These are phyloP conservation scores for Damaliscus lunatus DNA, from an alignment of 2,113 vertebrate genomes.

Conservation along the genomic window DNA sequence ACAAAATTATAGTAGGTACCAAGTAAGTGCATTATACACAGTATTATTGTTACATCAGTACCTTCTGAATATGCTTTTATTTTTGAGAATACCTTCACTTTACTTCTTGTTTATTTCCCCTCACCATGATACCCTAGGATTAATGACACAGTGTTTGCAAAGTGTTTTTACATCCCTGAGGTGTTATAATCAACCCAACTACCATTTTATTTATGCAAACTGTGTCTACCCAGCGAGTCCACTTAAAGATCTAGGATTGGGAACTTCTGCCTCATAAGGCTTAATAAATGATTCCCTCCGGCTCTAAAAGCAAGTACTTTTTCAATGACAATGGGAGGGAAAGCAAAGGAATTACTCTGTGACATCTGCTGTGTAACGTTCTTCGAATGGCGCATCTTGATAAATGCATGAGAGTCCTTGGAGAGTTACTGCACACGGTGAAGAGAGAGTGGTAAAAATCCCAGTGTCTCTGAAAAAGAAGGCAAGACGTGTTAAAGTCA, in stretches of 20 bases:
- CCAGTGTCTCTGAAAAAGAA: constrained; percentile 83
- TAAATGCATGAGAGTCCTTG: constrained; percentile 92
- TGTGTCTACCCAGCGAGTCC: constrained; percentile 36
- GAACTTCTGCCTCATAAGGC: constrained; percentile 21
- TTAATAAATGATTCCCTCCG: constrained; percentile 89
- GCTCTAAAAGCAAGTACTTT: constrained; percentile 92
- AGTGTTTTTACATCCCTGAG: constrained; percentile 54
- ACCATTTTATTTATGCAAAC: constrained; percentile 61
- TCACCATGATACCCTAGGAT: constrained; percentile 13
- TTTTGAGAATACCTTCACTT: constrained; percentile 46
- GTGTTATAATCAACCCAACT: constrained; percentile 53
- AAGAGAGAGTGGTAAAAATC: constrained; percentile 94
- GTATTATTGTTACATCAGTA: neutral
- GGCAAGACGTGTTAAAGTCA: neutral
- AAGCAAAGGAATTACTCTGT: constrained; percentile 83
- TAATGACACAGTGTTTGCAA: constrained; percentile 34
- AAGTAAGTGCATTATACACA: neutral
- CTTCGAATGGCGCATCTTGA: constrained; percentile 89
- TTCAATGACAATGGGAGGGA: constrained; percentile 87
- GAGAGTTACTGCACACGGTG: constrained; percentile 87
- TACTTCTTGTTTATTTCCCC: neutral
- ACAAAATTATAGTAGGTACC: constrained; percentile 1
- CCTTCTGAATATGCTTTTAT: neutral
- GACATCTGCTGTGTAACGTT: constrained; percentile 79
- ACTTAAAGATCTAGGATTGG: constrained; percentile 34